Conservation (phyloP, 2,797 vertebrate species). For the Anguilla anguilla region DNA sequence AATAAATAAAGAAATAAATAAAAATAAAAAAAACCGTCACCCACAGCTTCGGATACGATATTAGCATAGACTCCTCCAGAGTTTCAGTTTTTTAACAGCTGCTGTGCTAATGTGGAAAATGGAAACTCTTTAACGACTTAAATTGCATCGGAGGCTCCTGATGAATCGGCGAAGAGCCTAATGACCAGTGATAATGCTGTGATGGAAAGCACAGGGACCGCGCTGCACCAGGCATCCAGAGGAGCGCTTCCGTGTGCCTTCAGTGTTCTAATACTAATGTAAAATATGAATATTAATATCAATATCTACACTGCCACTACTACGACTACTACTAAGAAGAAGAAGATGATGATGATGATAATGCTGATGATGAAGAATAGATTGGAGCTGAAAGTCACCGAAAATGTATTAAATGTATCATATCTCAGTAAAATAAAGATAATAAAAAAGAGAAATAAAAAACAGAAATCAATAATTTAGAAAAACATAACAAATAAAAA, state of each 20-base stretch:
- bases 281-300: background rate
- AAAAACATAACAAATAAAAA: background rate
- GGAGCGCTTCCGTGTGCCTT: background rate
- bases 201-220: background rate
- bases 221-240: slow-evolving; percentile 18
- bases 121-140: slow-evolving; percentile 54
- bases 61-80: slow-evolving; percentile 53
- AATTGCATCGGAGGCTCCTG: slow-evolving; percentile 54
- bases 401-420: background rate
- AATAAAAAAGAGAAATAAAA: background rate
- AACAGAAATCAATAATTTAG: background rate
- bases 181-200: slow-evolving; percentile 33
- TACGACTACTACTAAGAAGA: too few relatives aligned
- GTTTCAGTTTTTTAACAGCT: slow-evolving; percentile 38
- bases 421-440: background rate
- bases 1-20: background rate
- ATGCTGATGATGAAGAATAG: too few relatives aligned
- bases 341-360: too few relatives aligned
- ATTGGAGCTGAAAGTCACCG: background rate
- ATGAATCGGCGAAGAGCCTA: slow-evolving; percentile 47
- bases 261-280: background rate
- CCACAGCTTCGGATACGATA: slow-evolving; percentile 26
- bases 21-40: background rate
- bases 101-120: slow-evolving; percentile 53
- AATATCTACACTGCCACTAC: background rate